Evolutionary conservation across 2,113 vertebrate species (phyloP), one percentile per base, ranked within the genome.

Genomic region (Gobius niger): DNA sequence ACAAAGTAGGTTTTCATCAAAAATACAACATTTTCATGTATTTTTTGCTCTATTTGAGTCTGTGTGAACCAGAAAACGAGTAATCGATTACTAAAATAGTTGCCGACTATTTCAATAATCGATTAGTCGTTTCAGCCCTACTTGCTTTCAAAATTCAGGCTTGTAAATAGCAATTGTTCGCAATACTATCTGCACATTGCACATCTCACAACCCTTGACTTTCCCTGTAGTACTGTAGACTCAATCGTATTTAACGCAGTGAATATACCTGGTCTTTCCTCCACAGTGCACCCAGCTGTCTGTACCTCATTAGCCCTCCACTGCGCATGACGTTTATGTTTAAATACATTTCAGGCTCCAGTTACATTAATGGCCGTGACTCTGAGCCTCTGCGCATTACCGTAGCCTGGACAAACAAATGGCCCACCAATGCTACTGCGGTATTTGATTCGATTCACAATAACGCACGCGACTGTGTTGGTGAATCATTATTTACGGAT

Each of bases 401-500:
- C 44, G 52, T 40, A 53, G 47, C 46, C 53, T 0, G 54, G 51
- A 66, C 18, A 8, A 63, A 74, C 57, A 70, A 49, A 50, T 42
- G n/a, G 9, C 7, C 13, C 40, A n/a, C 41, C 62, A 16, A 47
- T 15, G 56, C 60, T 42, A 16, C 7, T 0, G 18, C 9, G 44
- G 14, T 61, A 68, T 71, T n/a, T 53, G 47, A 70, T 51, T 63
- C 67, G 56, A 67, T 57, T 84, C 64, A 68, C 61, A 67, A 72
- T 40, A 16, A 67, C 76, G 49, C 64, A 52, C 67, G 54, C 75
- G 16, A 57, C 47, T 34, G 51, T 59, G 13, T 41, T 41, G 64
- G 74, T 72, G 47, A 68, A 72, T 50, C 44, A 77, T 73, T 78
- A 76, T 78, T 82, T 77, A 53, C 70, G 34, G 24, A 60, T 57